Base-by-base conservation (phyloP, 1,140 invertebrate species). In the Neoseiulus cucumeris region DNA sequence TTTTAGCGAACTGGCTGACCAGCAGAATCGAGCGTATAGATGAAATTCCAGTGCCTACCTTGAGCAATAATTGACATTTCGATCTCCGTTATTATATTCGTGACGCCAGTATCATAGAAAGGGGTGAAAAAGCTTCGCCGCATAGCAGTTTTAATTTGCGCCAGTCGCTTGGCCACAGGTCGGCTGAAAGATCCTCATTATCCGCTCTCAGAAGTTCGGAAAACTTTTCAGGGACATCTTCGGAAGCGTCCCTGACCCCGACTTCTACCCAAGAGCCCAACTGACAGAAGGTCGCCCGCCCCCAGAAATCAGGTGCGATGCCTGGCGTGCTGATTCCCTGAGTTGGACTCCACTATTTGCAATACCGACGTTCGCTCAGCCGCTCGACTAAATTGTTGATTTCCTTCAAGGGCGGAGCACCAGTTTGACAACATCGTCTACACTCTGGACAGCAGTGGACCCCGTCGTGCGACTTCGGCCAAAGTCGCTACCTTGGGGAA, bases 201-300 rank as follows among this genome's bases (percentile, higher is more conserved):
- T 25, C 22, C 25, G n/a, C 25, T 59, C 51, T 59, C 51, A 59
- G 51, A 25, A 59, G 51, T 59, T 59, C 51, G 51, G 51, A 59
- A 25, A 29, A 25, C 25, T 12, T 59, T 59, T 17, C 51, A 59
- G 51, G 51, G 51, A 59, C 51, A 33, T 59, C 51, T 59, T 59
- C 51, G 51, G 51, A 59, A 33, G 22, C 51, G 22, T 59, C 33
- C 51, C 51, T 33, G 51, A 59, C 51, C 51, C 51, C 51, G 51
- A 59, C 22, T 59, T 59, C 51, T 59, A 59, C 51, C 51, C 51
- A 25, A 25, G 51, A 59, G 51, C 22, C 14, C 14, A 25, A 59
- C 25, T 59, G 51, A 59, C 51, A 14, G 51, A 59, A 20, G 33
- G 25, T 20, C 51, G 22, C 14, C 51, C 51, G 51, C 51, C 51